Evolutionary conservation across 2,888 invertebrate species (phyloP).

Genomic region (Dynastes hyllus): DNA sequence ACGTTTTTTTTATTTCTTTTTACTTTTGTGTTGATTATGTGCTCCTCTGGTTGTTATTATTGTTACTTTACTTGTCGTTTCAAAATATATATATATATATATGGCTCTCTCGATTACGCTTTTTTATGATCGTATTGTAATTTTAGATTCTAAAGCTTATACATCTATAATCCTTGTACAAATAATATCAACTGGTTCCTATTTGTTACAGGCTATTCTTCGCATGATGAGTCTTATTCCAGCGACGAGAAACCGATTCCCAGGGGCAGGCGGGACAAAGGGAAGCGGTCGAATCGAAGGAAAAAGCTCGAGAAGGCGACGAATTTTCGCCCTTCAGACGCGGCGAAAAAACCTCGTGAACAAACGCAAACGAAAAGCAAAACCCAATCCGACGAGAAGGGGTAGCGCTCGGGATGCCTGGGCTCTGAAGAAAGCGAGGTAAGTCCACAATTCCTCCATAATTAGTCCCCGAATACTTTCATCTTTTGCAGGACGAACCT

Average conservation of each 20-base stretch:
- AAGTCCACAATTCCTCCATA: no score
- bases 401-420: slow-evolving; percentile 63
- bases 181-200: no score
- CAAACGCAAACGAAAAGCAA: slow-evolving; percentile 64
- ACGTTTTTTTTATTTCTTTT: no score
- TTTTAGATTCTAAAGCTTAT: no score
- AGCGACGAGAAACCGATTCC: slow-evolving; percentile 68
- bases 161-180: no score
- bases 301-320: slow-evolving; percentile 70
- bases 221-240: slow-evolving; percentile 70
- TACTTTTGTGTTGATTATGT: no score
- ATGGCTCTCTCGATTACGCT: no score
- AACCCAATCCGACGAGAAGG: slow-evolving; percentile 64
- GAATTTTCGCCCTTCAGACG: slow-evolving; percentile 68
- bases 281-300: slow-evolving; percentile 69
- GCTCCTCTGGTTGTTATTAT: no score
- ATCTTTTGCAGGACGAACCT: slow-evolving; percentile 64
- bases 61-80: no score
- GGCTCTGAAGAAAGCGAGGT: slow-evolving; percentile 67
- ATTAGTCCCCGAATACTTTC: no score
- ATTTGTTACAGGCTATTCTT: slow-evolving; percentile 68
- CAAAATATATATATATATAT: no score
- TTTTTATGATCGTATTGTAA: no score
- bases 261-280: slow-evolving; percentile 67
- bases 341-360: slow-evolving; percentile 65